Percentiles rank a stretch among this genome's conserved stretches.
Evolutionary conservation across 1,140 invertebrate genomes (phyloP).

Genomic region (Meloidogyne floridensis): DNA sequence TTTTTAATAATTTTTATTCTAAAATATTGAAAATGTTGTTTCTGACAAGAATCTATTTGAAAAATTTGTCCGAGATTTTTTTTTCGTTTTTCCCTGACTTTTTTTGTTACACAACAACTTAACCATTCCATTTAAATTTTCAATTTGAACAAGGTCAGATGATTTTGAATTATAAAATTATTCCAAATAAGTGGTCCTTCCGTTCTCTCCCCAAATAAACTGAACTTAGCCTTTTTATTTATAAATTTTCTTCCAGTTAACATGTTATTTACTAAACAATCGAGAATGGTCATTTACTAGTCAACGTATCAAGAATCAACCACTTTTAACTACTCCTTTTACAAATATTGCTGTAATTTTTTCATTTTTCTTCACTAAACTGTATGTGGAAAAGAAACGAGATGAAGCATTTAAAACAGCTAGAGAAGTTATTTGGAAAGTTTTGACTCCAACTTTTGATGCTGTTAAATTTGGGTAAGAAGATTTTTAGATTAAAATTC

Average conservation of each 20-base stretch:
- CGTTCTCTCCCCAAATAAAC: too few species aligned
- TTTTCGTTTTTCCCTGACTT: too few species aligned
- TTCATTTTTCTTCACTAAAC: conserved; percentile 17
- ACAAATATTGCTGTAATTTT: conserved; percentile 33
- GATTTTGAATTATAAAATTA: not conserved
- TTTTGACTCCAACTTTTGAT: conserved; percentile 35
- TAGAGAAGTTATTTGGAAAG: conserved; percentile 28
- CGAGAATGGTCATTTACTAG: conserved; percentile 23
- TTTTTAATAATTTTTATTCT: too few species aligned
- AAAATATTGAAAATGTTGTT: too few species aligned
- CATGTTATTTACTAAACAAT: conserved; percentile 30
- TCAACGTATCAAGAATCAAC: conserved; percentile 23
- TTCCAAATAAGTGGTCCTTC: too few species aligned
- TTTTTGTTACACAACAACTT: too few species aligned
- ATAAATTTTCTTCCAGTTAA: too few species aligned
- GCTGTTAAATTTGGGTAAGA: not conserved
- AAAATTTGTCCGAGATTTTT: too few species aligned
- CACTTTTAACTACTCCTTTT: conserved; percentile 25
- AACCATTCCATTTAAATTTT: too few species aligned
- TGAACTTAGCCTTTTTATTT: too few species aligned
- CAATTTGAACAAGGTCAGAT: too few species aligned
- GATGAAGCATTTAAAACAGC: conserved; percentile 29
- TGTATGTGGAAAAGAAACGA: conserved; percentile 25
- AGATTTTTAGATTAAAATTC: not conserved
- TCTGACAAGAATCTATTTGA: too few species aligned